These are phyloP conservation scores for Ficedula albicollis DNA, from an alignment of 2,797 vertebrate species.

Conservation along the genomic window DNA sequence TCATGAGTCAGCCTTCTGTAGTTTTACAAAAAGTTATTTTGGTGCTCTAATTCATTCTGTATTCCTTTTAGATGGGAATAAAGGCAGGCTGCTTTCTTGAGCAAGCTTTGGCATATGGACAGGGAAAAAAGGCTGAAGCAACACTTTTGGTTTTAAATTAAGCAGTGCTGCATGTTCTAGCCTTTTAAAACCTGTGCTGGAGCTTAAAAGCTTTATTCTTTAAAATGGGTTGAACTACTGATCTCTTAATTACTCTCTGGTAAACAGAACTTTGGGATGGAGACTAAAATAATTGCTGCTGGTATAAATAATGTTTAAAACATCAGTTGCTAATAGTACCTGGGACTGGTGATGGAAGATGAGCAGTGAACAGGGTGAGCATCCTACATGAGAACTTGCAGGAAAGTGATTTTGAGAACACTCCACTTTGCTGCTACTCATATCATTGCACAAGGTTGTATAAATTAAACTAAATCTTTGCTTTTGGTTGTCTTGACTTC, in stretches of 20 bases:
- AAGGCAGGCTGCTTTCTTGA: slow-evolving; percentile 24
- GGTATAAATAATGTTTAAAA: neutral
- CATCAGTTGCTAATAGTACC: neutral
- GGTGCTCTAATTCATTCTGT: slow-evolving; percentile 7
- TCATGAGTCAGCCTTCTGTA: slow-evolving; percentile 31
- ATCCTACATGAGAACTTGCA: neutral
- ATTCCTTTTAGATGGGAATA: slow-evolving; percentile 14
- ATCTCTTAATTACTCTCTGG: neutral
- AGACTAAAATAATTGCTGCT: neutral
- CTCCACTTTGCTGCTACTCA: fast-evolving
- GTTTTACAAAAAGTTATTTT: slow-evolving; percentile 20
- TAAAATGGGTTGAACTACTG: neutral
- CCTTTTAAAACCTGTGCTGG: neutral
- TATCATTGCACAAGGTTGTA: neutral
- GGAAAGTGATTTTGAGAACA: neutral
- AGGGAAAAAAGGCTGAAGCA: slow-evolving; percentile 19
- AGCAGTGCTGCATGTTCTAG: neutral
- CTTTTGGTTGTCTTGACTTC: neutral
- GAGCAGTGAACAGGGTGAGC: neutral
- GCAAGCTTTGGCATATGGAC: neutral
- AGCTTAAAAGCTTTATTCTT: neutral
- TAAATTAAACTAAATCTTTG: neutral
- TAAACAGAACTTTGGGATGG: neutral
- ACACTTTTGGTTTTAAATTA: slow-evolving; percentile 14
- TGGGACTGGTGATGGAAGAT: neutral